Evolutionary conservation across 2,888 invertebrate species (phyloP).

Genomic region (Troilus luridus): DNA sequence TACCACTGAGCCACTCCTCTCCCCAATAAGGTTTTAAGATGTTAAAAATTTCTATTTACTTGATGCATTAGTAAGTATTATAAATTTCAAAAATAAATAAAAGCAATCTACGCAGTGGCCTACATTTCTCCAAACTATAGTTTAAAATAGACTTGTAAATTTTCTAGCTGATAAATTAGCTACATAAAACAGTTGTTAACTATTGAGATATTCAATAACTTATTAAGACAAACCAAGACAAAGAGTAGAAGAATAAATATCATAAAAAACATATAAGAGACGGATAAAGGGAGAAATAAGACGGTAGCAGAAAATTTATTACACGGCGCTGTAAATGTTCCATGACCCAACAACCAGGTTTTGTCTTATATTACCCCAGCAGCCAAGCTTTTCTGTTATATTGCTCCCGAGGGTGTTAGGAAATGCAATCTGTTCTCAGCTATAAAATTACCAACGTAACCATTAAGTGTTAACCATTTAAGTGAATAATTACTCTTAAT

Average conservation of each 20-base stretch:
- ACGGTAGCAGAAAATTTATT: neutral
- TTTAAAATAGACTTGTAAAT: no score
- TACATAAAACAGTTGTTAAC: neutral
- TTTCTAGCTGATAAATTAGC: no score
- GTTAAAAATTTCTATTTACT: no score
- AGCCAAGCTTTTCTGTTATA: neutral
- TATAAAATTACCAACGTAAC: neutral
- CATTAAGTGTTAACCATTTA: no score
- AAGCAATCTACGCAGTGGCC: no score
- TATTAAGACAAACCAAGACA: neutral
- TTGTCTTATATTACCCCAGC: slow-evolving; percentile 33
- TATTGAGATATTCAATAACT: neutral
- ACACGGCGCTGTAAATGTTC: neutral
- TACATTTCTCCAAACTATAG: no score
- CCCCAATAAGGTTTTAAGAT: no score
- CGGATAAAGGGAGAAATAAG: neutral
- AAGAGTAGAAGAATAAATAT: neutral
- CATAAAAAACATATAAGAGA: neutral
- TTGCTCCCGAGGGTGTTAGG: neutral
- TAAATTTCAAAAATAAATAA: no score
- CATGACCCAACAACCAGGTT: slow-evolving; percentile 24
- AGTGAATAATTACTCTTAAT: no score
- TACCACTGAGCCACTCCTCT: no score
- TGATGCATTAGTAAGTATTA: no score
- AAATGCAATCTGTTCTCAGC: neutral